phyloP scores from a whole-genome alignment of 2,888 invertebrate species.

The Dichetophora obliterata region DNA sequence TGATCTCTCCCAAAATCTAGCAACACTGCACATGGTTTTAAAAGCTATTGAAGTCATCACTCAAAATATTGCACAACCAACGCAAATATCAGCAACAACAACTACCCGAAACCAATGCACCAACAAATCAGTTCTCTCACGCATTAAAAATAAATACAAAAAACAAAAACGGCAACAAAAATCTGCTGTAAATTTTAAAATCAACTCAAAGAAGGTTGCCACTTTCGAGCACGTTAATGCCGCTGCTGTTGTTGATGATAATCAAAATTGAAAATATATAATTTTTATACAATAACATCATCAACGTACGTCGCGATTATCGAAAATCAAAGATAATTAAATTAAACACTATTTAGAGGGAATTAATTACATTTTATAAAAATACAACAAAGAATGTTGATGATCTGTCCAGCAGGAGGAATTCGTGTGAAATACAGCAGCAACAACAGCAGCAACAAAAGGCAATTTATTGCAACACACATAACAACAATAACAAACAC shows the following conservation, averaged over 20 bases:
- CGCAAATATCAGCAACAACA: slow-evolving; percentile 12
- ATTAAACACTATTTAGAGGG: not conserved
- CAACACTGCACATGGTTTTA: slow-evolving; percentile 9
- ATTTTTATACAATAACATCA: slow-evolving; percentile 8
- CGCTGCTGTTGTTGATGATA: not conserved
- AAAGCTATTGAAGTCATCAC: slow-evolving; percentile 39
- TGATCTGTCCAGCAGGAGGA: not conserved
- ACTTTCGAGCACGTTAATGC: not conserved
- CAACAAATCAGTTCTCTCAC: slow-evolving; percentile 36
- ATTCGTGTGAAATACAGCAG: slow-evolving; percentile 7
- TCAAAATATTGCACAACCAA: slow-evolving; percentile 10
- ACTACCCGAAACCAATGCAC: slow-evolving; percentile 13
- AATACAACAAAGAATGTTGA: too few relatives aligned
- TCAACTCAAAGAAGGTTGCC: not conserved
- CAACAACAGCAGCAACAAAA: slow-evolving; percentile 10
- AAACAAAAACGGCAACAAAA: slow-evolving; percentile 9
- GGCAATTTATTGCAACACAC: not conserved
- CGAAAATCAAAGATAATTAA: not conserved
- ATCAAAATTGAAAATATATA: slow-evolving; percentile 5
- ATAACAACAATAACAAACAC: slow-evolving; percentile 9
- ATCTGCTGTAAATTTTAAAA: not conserved
- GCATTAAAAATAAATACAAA: slow-evolving; percentile 29
- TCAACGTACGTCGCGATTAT: not conserved
- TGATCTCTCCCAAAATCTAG: too few relatives aligned
- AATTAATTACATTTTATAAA: too few relatives aligned